Evolutionary conservation across 2,888 invertebrate species (phyloP), one percentile per base, ranked within the genome.

Genomic region (Caenorhabditis sp.): DNA sequence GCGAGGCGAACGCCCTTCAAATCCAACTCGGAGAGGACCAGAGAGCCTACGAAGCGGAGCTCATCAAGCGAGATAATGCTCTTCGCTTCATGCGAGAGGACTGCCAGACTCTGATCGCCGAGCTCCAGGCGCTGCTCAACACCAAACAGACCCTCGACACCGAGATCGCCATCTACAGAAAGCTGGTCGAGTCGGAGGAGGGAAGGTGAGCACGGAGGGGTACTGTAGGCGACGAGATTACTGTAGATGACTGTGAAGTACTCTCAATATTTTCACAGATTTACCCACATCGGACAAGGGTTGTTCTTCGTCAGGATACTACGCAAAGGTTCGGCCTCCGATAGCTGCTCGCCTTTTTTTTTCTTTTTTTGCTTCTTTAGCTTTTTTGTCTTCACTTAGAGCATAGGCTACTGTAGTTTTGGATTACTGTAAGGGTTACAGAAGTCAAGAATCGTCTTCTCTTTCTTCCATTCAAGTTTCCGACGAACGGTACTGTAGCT

Each of bases 81-180:
- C 86, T 89, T 53, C 80, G 89, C 87, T 63, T 89, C 87, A 83
- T 89, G 84, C 81, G 86, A 52, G 87, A 87, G 53, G 88, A 89
- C 59, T 85, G 89, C 65, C 83, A 86, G 56, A 90, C 90, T 30
- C 85, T 91, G 26, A 90, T 90, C 30, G 66, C 86, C 15, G 87
- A 87, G 61, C 80, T 87, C 20, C 88, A 89, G 71, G 83, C 87
- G 77, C 78, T 91, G 59, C 89, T 90, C 85, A 91, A 91, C 85
- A 90, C 90, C 80, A 91, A 91, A 82, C 89, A 91, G 61, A 90
- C 90, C 11, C 87, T 91, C 79, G 91, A 91, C 87, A 89, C 91
- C 65, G 91, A 91, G 86, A 91, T 91, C 78, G 90, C 91, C 81
- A 91, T 91, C 77, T 91, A 91, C 89, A 89, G 91, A 78, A 91